Base-by-base conservation (phyloP, 2,888 invertebrate genomes). In the Tortricodes alternella region DNA sequence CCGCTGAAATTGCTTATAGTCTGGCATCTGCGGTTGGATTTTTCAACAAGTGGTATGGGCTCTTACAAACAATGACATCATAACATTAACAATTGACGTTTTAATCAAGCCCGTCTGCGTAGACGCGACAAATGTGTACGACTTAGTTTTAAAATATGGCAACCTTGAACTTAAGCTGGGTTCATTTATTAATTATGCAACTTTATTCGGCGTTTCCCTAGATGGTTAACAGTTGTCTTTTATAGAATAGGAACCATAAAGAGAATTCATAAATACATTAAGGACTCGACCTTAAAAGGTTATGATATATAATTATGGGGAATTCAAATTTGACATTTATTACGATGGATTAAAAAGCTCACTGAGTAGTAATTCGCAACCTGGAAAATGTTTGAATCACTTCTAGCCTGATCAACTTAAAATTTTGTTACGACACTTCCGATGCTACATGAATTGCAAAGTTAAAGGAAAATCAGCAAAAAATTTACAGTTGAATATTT, bases 41-140 rank as follows among this genome's bases (percentile, higher is more conserved):
- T 27, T 38, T 38, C 38, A 39, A 13, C 23, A 46, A 37, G 27
- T 19, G 29, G 46, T 11, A 27, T 35, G 8, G 21, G 19, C 11
- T 53, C 29, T 46, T 34, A 49, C 37, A 3, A 39, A 53, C 32
- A 53, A 53, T 53, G 53, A 53, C 46, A 53, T 53, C 53, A 53
- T 11, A 13, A 15, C 19, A 32, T 9, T n/a, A 29, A 38, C 16
- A n/a, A 3, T 23, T 37, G 52, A 46, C 37, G 13, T 13, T 21
- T 51, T 32, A 38, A 46, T 53, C 29, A 19, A 53, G 9, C 21
- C 46, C 37, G 48, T 13, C 46, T 34, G 21, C 5, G 19, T 13
- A 39, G 21, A 39, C 11, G 8, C 18, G 11, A 32, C 29, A 13
- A 32, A 16, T 29, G 21, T 53, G 46, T 53, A 38, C 29, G 29